Evolutionary conservation across 2,888 invertebrate genomes (phyloP).

Genomic region (Xylophagus ater): DNA sequence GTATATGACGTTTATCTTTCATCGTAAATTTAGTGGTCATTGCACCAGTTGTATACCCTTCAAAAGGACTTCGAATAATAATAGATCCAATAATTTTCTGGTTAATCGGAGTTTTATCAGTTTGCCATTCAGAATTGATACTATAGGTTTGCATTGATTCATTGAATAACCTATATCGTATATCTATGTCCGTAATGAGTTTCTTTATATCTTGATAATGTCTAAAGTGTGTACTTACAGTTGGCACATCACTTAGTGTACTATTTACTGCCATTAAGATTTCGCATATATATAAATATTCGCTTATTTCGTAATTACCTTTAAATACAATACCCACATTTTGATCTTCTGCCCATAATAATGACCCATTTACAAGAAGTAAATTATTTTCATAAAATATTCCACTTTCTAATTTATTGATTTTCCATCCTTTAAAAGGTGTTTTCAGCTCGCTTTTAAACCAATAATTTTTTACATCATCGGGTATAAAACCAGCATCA

Average conservation of each 20-base stretch:
- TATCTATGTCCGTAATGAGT: constrained; percentile 42
- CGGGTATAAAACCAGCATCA: constrained; percentile 28
- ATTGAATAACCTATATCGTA: constrained; percentile 39
- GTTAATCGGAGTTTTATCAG: constrained; percentile 44
- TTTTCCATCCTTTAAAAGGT: constrained; percentile 47
- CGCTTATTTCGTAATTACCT: constrained; percentile 41
- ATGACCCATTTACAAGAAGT: constrained; percentile 43
- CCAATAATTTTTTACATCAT: constrained; percentile 40
- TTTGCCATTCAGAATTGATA: constrained; percentile 58
- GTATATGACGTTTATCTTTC: constrained; percentile 51
- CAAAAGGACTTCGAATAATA: constrained; percentile 49
- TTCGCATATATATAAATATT: constrained; percentile 39
- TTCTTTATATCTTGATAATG: constrained; percentile 44
- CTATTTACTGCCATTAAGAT: constrained; percentile 45
- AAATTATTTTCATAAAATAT: constrained; percentile 42
- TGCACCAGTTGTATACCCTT: constrained; percentile 56
- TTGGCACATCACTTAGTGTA: constrained; percentile 47
- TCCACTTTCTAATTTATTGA: constrained; percentile 42
- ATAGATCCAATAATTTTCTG: constrained; percentile 51
- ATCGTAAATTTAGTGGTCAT: constrained; percentile 55
- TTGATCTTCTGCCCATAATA: constrained; percentile 51
- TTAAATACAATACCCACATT: constrained; percentile 44
- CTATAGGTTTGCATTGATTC: constrained; percentile 46
- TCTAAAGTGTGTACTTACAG: constrained; percentile 44
- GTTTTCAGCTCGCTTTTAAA: constrained; percentile 42